Evolutionary conservation across 2,888 invertebrate species (phyloP), one percentile per base, ranked within the genome.

Genomic region (Beris morrisii): DNA sequence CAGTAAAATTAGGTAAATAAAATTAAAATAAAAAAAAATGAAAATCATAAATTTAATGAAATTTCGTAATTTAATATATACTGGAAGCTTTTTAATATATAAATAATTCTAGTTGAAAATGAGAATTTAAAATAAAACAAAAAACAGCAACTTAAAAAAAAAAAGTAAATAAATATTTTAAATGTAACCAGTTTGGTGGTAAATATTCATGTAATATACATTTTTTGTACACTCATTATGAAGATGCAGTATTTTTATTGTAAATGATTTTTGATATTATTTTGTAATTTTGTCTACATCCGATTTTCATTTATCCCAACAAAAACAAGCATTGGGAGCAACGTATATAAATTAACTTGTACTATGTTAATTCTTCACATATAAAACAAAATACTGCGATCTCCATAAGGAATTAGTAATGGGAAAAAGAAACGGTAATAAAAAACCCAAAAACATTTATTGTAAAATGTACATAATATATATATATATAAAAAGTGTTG

Each of bases 11-110:
- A 64, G 50, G 54, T 45, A 50, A 68, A 57, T 50, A 57, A 56
- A 63, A 50, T 50, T 50, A 58, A 50, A 28, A 57, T 54, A 44
- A 9, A 48, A 44, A 30, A 32, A 66, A 57, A n/a, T 53, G 53
- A 38, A 38, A 68, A 65, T 43, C 54, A 57, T 61, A 59, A 55
- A 58, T 45, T 50, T 63, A 59, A 54, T 31, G 45, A 61, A 32
- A 56, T 44, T 56, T 63, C 22, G 64, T 67, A 64, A 50, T 52
- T 55, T 50, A 55, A 32, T 55, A 69, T 45, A 64, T 55, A 44
- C 28, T 56, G 64, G 56, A 56, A 56, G 55, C 56, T 65, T 65
- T 65, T 53, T 56, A 56, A 30, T 53, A 22, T 56, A 48, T 12
- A 43, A 30, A 13, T 46, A 28, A 6, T 1, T 4, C n/a, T 56